Percentiles rank a stretch among this genome's conserved stretches.
Evolutionary conservation across 2,797 vertebrate genomes (phyloP).

Genomic region (Jordanella pulchra): DNA sequence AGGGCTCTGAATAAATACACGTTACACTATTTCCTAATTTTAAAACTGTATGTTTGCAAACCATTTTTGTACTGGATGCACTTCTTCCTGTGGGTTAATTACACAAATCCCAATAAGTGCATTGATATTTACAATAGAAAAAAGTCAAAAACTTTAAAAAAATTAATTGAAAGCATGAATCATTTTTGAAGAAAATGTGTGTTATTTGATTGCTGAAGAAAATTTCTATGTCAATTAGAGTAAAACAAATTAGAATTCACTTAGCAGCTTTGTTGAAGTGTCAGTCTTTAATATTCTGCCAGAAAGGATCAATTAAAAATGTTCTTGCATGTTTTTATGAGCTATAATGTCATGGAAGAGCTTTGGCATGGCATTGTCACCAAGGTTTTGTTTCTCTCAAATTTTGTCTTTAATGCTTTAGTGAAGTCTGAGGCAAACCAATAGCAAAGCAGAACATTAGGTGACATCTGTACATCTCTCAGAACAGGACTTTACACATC

Average conservation of each 20-base stretch:
- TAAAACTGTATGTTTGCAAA: background rate
- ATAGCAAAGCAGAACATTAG: background rate
- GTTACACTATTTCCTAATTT: background rate
- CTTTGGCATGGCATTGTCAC: background rate
- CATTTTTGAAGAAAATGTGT: background rate
- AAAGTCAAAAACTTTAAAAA: background rate
- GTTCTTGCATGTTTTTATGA: background rate
- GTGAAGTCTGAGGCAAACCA: background rate
- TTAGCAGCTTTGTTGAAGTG: background rate
- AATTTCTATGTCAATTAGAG: background rate
- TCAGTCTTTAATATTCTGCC: background rate
- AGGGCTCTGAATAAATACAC: background rate
- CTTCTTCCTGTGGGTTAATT: background rate
- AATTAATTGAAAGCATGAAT: background rate
- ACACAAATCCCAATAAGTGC: background rate
- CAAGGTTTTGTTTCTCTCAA: slow-evolving; percentile 1
- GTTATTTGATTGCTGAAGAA: background rate
- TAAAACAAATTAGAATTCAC: background rate
- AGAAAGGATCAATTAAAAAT: background rate
- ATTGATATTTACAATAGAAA: background rate
- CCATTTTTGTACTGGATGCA: no score
- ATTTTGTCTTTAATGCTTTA: background rate
- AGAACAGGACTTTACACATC: background rate
- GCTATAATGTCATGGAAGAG: background rate
- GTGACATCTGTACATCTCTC: background rate